Base-by-base conservation (phyloP, 23 tunicate genomes). In the Trididemnum clinides region DNA sequence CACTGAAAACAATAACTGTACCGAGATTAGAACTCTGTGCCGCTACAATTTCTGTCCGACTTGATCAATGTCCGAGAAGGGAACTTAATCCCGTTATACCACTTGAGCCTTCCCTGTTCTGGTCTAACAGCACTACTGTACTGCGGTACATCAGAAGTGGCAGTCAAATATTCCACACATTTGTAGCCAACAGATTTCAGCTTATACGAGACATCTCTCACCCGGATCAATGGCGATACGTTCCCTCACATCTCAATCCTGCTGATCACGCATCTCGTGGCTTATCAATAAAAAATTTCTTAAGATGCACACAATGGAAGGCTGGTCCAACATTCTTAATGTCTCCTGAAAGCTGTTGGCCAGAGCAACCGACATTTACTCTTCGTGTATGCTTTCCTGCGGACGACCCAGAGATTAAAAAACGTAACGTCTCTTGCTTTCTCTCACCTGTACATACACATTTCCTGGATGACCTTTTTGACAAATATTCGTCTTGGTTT, bases 101-200 rank as follows among this genome's bases (percentile, higher is more conserved):
- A 1, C 50, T 35, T 38, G 21, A 49, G 12, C 35, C 39, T 36
- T 63, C 82, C 23, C 30, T 54, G 33, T 88, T 88, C 32, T 88
- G 92, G 92, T 73, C 87, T 27, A 88, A 88, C 33, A 82, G 87
- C 7, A 83, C 82, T 33, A 73, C 87, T 59, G 92, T 88, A 15
- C 66, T 88, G 57, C 63, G 80, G 23, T 88, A 81, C 51, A 30
- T 88, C 30, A 58, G 33, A 3, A 79, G 57, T 39, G 78, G 64
- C 33, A 59, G 34, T 0, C 73, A 37, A 33, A 28, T 27, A n/a
- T 82, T 88, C 65, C 87, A 88, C 65, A 74, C 66, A 2, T 88
- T 82, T 59, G 92, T 88, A 51, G 87, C 92, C 25, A 88, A 88
- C 64, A 86, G 88, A 62, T 77, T 82, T 37, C 78, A 82, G 2